Evolutionary conservation across 2,888 invertebrate species (phyloP).

Genomic region (Megalurothrips usitatus): DNA sequence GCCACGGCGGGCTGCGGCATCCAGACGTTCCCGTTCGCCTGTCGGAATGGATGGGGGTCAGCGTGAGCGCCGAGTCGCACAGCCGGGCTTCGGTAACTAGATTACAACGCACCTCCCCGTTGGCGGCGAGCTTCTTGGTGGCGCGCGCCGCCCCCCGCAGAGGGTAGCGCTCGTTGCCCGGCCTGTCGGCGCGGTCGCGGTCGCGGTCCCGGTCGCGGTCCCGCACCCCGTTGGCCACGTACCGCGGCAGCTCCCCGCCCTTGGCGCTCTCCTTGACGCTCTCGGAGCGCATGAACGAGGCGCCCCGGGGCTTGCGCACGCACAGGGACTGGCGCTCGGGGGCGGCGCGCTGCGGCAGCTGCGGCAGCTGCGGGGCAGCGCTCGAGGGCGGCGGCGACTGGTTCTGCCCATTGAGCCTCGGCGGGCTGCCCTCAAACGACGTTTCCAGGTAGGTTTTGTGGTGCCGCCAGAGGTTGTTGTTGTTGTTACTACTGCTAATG

Average conservation of each 20-base stretch:
- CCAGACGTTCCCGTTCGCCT: background rate
- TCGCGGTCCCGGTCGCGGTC: background rate
- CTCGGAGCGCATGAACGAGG: conserved; percentile 17
- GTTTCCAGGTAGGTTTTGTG: conserved; percentile 28
- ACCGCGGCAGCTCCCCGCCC: conserved; percentile 37
- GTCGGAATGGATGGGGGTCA: background rate
- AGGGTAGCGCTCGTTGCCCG: conserved; percentile 5
- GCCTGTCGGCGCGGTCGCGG: background rate
- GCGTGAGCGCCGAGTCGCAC: too few relatives aligned
- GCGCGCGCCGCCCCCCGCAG: conserved; percentile 27
- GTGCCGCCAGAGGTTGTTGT: conserved; percentile 37
- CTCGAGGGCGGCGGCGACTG: background rate
- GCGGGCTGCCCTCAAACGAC: conserved; percentile 11
- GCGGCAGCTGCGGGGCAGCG: conserved; percentile 34
- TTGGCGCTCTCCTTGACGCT: conserved; percentile 32
- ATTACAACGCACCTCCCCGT: conserved; percentile 3
- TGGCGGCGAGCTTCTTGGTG: conserved; percentile 33
- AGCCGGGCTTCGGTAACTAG: too few relatives aligned
- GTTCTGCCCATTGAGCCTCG: conserved; percentile 24
- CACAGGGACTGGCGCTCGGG: conserved; percentile 38
- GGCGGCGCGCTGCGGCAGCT: conserved; percentile 1
- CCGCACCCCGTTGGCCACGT: conserved; percentile 30
- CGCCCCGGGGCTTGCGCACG: conserved; percentile 40
- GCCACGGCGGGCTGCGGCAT: background rate
- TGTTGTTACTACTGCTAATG: too few relatives aligned